Conservation (phyloP, 2,888 invertebrate genomes). For the Hypena proboscidalis region DNA sequence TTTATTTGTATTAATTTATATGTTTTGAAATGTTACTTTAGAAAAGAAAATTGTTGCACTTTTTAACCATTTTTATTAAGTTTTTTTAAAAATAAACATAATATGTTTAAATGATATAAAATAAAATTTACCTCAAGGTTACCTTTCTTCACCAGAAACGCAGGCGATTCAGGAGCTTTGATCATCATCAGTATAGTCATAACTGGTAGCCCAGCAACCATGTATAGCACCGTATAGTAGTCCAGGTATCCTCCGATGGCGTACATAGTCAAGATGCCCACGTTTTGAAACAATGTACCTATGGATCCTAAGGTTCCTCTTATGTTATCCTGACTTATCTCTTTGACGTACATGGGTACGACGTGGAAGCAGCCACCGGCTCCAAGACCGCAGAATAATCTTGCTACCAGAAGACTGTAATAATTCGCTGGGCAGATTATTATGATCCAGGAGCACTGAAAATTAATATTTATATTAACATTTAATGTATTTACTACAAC, state of each 20-base stretch:
- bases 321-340: constrained; percentile 61
- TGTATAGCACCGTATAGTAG: constrained; percentile 57
- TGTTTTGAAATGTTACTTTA: no score
- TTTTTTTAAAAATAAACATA: no score
- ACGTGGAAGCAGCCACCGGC: constrained; percentile 57
- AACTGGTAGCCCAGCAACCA: constrained; percentile 47
- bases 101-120: no score
- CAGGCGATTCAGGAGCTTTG: constrained; percentile 67
- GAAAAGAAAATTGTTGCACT: no score
- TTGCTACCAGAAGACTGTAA: constrained; percentile 50
- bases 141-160: constrained; percentile 60
- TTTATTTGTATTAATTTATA: no score
- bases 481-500: background rate
- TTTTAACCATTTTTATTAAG: no score
- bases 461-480: background rate
- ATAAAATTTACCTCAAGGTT: constrained; percentile 54
- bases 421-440: constrained; percentile 44
- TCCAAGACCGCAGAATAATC: constrained; percentile 52
- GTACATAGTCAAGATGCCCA: constrained; percentile 59
- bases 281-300: constrained; percentile 48
- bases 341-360: constrained; percentile 62
- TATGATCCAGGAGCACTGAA: constrained; percentile 53
- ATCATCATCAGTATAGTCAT: constrained; percentile 49
- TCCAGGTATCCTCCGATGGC: constrained; percentile 57
- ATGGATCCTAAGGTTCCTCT: constrained; percentile 57